Base-by-base conservation (phyloP, 1,140 invertebrate species). In the Tenebrio molitor region DNA sequence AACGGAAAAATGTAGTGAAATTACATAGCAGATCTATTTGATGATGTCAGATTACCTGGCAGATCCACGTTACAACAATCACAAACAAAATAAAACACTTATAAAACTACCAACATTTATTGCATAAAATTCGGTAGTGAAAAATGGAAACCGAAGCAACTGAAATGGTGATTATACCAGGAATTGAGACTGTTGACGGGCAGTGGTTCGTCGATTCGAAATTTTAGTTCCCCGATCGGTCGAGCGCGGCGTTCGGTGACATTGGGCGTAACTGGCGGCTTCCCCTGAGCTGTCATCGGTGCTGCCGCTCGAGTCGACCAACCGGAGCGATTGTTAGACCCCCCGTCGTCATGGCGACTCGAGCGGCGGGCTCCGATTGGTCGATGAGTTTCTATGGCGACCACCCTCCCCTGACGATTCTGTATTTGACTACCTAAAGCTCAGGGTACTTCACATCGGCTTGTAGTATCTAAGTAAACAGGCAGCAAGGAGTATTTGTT, bases 381-480 rank as follows among this genome's bases (percentile, higher is more conserved):
- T 67, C n/a, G 29, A 15, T 7, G 10, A 36, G 76, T 79, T 75
- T 34, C 76, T 72, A 81, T 81, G 80, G 79, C 74, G 73, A 80
- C 72, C 44, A 65, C 76, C 78, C 79, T 76, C 76, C 74, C 78
- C 76, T 77, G 66, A 53, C 72, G 36, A 67, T 77, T 66, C 70
- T 71, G 75, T 83, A 79, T 83, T 83, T 83, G 82, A 82, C 79
- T 82, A 83, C 80, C 81, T 81, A 83, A 82, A 82, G 82, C 81
- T 81, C 78, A 79, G 76, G 80, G 82, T 83, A 83, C 82, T 83
- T 82, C 81, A 83, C 81, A 81, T 76, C 77, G 76, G 80, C 80
- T 83, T 82, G 82, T 83, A 83, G 82, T 83, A 83, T 83, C 82
- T 83, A 83, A 82, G 82, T 82, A 83, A 83, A 83, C 82, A 83